These are phyloP conservation scores for Diaprepes abbreviatus DNA, from an alignment of 2,888 invertebrate genomes.

Conservation along the genomic window DNA sequence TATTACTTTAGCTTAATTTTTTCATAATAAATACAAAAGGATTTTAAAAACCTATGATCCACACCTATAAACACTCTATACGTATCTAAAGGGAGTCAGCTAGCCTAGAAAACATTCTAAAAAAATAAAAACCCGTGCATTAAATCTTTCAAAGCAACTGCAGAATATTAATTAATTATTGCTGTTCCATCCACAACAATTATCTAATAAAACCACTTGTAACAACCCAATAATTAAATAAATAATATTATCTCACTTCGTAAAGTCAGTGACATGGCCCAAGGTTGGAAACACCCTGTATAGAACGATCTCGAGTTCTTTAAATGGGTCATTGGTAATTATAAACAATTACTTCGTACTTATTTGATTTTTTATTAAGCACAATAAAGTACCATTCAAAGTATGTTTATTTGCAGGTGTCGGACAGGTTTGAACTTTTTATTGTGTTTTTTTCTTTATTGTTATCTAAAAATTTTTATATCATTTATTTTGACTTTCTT, in stretches of 20 bases:
- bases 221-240: conserved; percentile 16
- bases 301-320: conserved; percentile 33
- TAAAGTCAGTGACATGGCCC: conserved; percentile 29
- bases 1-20: too few relatives aligned
- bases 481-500: too few relatives aligned
- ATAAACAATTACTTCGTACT: conserved; percentile 40
- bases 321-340: conserved; percentile 45
- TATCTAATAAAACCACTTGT: conserved; percentile 6
- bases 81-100: too few relatives aligned
- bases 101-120: too few relatives aligned
- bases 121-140: too few relatives aligned
- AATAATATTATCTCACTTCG: conserved; percentile 34
- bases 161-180: not conserved
- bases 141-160: not conserved
- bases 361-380: conserved; percentile 33
- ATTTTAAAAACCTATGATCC: too few relatives aligned
- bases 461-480: not conserved
- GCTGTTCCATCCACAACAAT: not conserved
- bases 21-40: too few relatives aligned
- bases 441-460: not conserved
- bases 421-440: conserved; percentile 7
- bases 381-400: conserved; percentile 10
- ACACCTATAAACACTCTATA: too few relatives aligned
- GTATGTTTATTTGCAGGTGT: conserved; percentile 14
- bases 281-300: conserved; percentile 40